These are phyloP conservation scores for Apamea epomidion DNA, from an alignment of 2,888 invertebrate species.

Conservation along the genomic window DNA sequence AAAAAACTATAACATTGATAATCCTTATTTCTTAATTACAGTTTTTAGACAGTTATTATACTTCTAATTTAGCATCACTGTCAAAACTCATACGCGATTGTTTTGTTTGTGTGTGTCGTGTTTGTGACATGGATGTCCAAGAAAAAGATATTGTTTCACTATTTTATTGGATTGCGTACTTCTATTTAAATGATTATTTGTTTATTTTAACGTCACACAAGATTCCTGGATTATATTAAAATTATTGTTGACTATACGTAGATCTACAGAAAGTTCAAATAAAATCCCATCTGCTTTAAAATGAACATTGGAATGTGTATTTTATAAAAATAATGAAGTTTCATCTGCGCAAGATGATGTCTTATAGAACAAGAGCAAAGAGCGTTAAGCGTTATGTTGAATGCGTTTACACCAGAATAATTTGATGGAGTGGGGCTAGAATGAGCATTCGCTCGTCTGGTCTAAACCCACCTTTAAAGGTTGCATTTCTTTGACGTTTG, in stretches of 20 bases:
- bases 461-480: not conserved
- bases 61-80: not conserved
- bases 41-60: not conserved
- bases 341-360: not conserved
- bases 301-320: too few species aligned
- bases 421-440: not conserved
- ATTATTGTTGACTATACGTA: not conserved
- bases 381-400: too few species aligned
- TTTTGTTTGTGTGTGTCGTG: not conserved
- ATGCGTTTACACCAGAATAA: not conserved
- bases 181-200: not conserved
- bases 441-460: not conserved
- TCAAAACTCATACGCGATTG: not conserved
- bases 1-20: conserved; percentile 13
- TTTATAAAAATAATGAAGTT: not conserved
- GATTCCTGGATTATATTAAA: not conserved
- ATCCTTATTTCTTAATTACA: not conserved
- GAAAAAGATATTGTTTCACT: not conserved
- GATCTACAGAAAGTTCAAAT: not conserved
- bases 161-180: not conserved
- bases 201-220: not conserved
- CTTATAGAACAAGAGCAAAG: too few species aligned
- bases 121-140: not conserved
- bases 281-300: not conserved
- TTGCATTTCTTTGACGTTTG: not conserved